Evolutionary conservation across 2,888 invertebrate species (phyloP).

Genomic region (Cantharis flavilabris): DNA sequence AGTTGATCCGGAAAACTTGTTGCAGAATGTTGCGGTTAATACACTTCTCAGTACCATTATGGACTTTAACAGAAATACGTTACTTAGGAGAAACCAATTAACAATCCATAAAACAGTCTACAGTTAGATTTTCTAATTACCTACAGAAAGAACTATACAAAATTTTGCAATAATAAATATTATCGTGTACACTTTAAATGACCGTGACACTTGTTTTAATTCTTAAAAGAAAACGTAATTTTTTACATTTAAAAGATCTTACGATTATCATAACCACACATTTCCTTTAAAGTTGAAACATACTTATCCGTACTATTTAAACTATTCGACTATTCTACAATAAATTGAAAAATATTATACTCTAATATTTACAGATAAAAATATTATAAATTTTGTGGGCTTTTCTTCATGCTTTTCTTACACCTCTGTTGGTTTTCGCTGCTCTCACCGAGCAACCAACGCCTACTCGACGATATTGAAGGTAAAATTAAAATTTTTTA

Average conservation of each 20-base stretch:
- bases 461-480: neutral
- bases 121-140: conserved; percentile 16
- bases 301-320: neutral
- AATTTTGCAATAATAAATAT: neutral
- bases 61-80: conserved; percentile 11
- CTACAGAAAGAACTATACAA: neutral
- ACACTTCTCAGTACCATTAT: conserved; percentile 15
- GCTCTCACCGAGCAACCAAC: neutral
- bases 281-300: neutral
- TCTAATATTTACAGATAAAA: neutral
- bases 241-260: neutral
- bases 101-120: conserved; percentile 10
- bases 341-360: too few relatives aligned
- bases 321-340: neutral
- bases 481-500: neutral
- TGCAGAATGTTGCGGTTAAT: conserved; percentile 7
- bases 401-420: neutral
- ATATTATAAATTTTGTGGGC: neutral
- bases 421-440: neutral
- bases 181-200: neutral
- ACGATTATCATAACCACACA: neutral
- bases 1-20: neutral
- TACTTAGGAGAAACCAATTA: conserved; percentile 25
- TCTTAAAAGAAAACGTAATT: neutral
- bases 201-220: neutral